phyloP scores from a whole-genome alignment of 2,888 invertebrate species.

The Dromius quadrimaculatus region DNA sequence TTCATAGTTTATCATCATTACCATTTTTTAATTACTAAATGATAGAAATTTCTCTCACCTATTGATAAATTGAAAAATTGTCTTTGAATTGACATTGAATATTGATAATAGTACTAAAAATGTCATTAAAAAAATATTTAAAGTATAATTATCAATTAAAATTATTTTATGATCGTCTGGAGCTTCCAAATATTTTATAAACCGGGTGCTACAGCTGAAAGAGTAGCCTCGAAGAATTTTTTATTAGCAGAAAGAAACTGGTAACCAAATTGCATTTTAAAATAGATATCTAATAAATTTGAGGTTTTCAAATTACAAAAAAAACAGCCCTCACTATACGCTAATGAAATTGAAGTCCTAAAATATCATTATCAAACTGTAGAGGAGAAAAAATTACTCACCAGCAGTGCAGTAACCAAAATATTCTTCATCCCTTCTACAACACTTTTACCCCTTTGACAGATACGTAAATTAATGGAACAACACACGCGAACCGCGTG shows the following conservation, averaged over 20 bases:
- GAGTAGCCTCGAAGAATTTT: too few species aligned
- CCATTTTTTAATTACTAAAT: background rate
- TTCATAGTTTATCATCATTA: background rate
- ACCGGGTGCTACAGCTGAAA: too few species aligned
- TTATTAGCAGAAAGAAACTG: too few species aligned
- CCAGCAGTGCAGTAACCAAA: constrained; percentile 13
- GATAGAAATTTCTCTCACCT: constrained; percentile 14
- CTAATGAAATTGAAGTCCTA: too few species aligned
- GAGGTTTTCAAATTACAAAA: too few species aligned
- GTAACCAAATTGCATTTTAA: too few species aligned
- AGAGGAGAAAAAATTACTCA: constrained; percentile 5
- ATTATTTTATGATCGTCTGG: too few species aligned
- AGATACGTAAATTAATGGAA: background rate
- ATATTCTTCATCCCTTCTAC: background rate
- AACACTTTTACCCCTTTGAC: background rate
- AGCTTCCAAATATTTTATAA: too few species aligned
- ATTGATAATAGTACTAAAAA: background rate
- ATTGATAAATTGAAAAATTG: background rate
- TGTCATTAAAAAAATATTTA: background rate
- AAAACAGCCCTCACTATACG: too few species aligned
- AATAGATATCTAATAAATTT: too few species aligned
- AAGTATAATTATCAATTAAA: background rate
- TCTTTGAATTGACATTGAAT: constrained; percentile 23
- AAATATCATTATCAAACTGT: too few species aligned
- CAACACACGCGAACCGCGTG: background rate